Base-by-base conservation (phyloP, 2,888 invertebrate genomes). In the Oeneis ivallda region DNA sequence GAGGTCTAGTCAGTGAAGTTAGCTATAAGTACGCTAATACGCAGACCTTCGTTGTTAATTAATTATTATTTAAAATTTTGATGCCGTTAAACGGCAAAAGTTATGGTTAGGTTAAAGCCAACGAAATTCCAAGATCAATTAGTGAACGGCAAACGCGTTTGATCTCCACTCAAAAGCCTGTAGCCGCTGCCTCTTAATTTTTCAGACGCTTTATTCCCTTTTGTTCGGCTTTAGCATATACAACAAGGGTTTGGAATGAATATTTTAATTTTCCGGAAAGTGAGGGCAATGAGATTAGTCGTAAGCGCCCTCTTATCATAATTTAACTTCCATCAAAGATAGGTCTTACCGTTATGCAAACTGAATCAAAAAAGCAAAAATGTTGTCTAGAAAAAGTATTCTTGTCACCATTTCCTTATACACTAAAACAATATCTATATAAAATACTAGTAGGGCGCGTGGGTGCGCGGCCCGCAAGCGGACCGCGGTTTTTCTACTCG, bases 151-250 rank as follows among this genome's bases (percentile, higher is more conserved):
- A 74, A 79, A 82, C 80, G 80, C 79, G 84, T 89, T 89, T 89
- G 86, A 89, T 88, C 87, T 85, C 75, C 75, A 80, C 80, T 82
- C 84, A 84, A 83, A 81, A 80, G 79, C 80, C 80, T 79, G 81
- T 77, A 74, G 72, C 77, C 77, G 80, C 77, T 79, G 81, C 79
- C 82, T 86, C 85, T 85, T 86, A 86, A 88, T 84, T 85, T 84
- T 79, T 82, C 79, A 84, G 85, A 85, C 82, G 83, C 79, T 80
- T 88, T 89, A 89, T 85, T 84, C 84, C 86, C 87, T 88, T 86
- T 85, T 85, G 83, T 83, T 85, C 79, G 79, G 83, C 82, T 86
- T 86, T 83, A 82, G 85, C 82, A 87, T 88, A 84, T 84, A 83
- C 84, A 87, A 88, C 86, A 83, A 88, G 86, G 81, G 79, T 78